phyloP scores from a whole-genome alignment of 2,797 vertebrate genomes.

The Agapornis canus region DNA sequence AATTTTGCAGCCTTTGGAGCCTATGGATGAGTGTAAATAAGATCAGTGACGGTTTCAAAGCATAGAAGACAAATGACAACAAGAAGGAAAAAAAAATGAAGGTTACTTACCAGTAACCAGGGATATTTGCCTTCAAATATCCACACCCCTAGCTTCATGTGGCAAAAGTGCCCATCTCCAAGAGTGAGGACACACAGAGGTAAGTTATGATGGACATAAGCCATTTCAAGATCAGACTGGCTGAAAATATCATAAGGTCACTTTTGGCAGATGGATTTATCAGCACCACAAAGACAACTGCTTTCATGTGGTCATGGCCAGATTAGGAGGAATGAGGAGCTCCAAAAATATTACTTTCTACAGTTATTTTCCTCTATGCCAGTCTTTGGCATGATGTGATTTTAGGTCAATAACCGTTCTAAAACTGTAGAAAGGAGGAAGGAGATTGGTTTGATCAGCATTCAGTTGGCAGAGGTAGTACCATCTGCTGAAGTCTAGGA shows the following conservation, averaged over 20 bases:
- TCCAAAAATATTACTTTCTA: conserved; percentile 5
- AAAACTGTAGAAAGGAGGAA: conserved; percentile 17
- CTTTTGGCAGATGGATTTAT: conserved; percentile 31
- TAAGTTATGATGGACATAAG: conserved; percentile 28
- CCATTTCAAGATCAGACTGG: conserved; percentile 47
- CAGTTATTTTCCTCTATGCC: conserved; percentile 27
- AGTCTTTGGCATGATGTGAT: background rate
- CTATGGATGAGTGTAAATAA: conserved; percentile 49
- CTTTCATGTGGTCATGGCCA: background rate
- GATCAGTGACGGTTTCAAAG: conserved; percentile 63
- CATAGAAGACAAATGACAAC: conserved; percentile 71
- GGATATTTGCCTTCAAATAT: conserved; percentile 57
- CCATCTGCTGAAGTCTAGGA: conserved; percentile 65
- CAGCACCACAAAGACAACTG: conserved; percentile 17
- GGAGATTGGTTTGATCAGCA: conserved; percentile 10
- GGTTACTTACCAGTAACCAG: conserved; percentile 68
- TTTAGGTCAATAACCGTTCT: conserved; percentile 14
- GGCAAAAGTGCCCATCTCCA: conserved; percentile 51
- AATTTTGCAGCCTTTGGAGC: conserved; percentile 59
- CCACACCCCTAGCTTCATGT: conserved; percentile 53
- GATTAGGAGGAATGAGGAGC: conserved; percentile 15
- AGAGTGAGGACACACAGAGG: conserved; percentile 56
- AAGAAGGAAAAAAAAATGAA: conserved; percentile 48
- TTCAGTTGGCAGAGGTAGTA: conserved; percentile 40
- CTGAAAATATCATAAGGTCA: conserved; percentile 23